These are phyloP conservation scores for Popillia japonica DNA, from an alignment of 1,140 invertebrate genomes.

Conservation along the genomic window DNA sequence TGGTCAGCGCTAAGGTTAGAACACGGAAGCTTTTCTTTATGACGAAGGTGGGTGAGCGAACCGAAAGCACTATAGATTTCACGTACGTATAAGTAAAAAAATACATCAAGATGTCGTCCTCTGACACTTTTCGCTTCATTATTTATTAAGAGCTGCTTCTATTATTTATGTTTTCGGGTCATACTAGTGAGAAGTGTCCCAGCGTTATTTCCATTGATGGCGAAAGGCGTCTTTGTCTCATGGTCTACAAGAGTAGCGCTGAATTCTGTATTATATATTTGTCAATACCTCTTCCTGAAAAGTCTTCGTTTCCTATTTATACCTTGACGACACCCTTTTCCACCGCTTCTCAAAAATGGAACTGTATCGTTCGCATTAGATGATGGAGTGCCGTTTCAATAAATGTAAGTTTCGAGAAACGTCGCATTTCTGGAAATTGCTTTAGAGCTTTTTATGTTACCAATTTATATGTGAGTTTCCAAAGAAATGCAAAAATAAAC, in stretches of 20 bases:
- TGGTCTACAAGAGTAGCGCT: not conserved
- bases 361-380: no score
- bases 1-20: constrained; percentile 13
- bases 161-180: constrained; percentile 25
- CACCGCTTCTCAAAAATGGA: no score
- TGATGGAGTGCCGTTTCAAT: no score
- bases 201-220: constrained; percentile 10
- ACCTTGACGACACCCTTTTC: no score
- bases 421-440: no score
- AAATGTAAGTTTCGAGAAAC: no score
- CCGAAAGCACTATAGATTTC: not conserved
- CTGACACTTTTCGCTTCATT: constrained; percentile 22
- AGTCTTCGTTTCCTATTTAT: not conserved
- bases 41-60: not conserved
- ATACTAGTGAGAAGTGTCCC: not conserved
- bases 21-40: constrained; percentile 7
- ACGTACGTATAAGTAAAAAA: constrained; percentile 28
- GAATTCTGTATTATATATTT: constrained; percentile 1
- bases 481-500: no score
- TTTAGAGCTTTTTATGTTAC: no score
- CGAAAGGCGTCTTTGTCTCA: constrained; percentile 1
- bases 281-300: not conserved
- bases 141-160: constrained; percentile 27
- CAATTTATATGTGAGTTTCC: no score
- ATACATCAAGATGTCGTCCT: constrained; percentile 30